Evolutionary conservation across 1,140 invertebrate species (phyloP), one percentile per base, ranked within the genome.

Genomic region (Drosophila aff.): DNA sequence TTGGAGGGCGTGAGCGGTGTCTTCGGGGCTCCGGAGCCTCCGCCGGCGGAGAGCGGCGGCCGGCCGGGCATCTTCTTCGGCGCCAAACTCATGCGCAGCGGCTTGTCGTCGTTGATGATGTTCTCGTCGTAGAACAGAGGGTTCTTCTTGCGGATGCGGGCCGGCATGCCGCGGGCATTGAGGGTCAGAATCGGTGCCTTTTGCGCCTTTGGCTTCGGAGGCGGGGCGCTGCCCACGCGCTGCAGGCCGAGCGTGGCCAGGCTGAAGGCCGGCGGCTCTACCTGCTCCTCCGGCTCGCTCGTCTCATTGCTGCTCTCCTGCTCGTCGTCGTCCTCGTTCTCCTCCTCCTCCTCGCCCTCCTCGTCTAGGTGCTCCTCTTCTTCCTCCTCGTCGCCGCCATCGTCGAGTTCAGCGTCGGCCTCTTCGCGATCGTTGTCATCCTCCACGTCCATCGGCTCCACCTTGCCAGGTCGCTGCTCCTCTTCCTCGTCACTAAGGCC

Each of bases 41-140:
- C 74, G 3, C 75, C 74, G 28, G 60, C 77, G 18, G 53, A 58
- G 21, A 67, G 60, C 11, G 76, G 67, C 16, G 77, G 76, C 2
- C 84, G 58, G 1, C 71, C 65, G 1, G 81, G 44, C 44, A 79
- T 66, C 66, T 95, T 94, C 28, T 94, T 92, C 4, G 94, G 92
- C 23, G 94, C 94, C 57, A 94, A 91, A 28, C 91, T 87, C 81
- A 95, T 96, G 64, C 95, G 94, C 47, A 95, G 95, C 79, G 96
- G 96, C 66, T 95, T 95, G 85, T 96, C 96, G 52, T 95, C 94
- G 93, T 97, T 98, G 43, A 98, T 96, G 86, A 98, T 95, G 91
- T 98, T 96, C 93, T 98, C 97, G 94, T 98, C 97, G 93, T 96
- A 98, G 93, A 98, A 98, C 50, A 98, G 94, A 85, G 95, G 95